Evolutionary conservation across 2,888 invertebrate species (phyloP), one percentile per base, ranked within the genome.

Genomic region (Balanococcus diminutus): DNA sequence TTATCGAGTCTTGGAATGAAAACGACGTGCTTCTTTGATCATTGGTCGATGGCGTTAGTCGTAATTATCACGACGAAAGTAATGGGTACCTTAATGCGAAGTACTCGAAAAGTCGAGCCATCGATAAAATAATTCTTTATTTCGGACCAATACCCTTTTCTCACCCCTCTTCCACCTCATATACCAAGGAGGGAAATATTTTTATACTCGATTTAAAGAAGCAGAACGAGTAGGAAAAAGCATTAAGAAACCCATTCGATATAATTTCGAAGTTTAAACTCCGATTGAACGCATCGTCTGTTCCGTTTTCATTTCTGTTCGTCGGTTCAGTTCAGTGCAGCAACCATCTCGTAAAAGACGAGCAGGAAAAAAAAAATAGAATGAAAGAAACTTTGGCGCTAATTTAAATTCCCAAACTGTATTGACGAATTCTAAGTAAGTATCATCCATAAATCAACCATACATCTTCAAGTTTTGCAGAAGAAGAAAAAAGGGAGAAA

Each of bases 381-480:
- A 46, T 9, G 14, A 16, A 46, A 11, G 8, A 46, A 46, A 67
- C 25, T 67, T 67, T 2, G 16, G 25, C 25, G 61, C 61, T 67
- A 67, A 67, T 67, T 67, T 67, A 67, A 67, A 67, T 67, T 67
- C 61, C 14, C 61, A 22, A 28, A 67, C 61, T 67, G 61, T 67
- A 67, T 67, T 67, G 61, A 67, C 61, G 61, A 67, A 67, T 67
- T 67, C 51, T 5, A 6, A 28, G 25, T 22, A 67, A 67, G 25
- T 67, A 67, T 67, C 61, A 14, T 67, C 61, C 61, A 67, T 67
- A 67, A 67, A 67, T 67, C 61, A 67, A 67, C 61, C 11, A 11
- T 67, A 28, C 28, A 67, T 22, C 28, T 67, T 2, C 61, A 67
- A 28, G 61, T 67, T 25, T 22, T 11, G 9, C 11, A 11, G 11